Conservation (phyloP, 2,113 vertebrate species). For the Cephalopholis sonnerati region DNA sequence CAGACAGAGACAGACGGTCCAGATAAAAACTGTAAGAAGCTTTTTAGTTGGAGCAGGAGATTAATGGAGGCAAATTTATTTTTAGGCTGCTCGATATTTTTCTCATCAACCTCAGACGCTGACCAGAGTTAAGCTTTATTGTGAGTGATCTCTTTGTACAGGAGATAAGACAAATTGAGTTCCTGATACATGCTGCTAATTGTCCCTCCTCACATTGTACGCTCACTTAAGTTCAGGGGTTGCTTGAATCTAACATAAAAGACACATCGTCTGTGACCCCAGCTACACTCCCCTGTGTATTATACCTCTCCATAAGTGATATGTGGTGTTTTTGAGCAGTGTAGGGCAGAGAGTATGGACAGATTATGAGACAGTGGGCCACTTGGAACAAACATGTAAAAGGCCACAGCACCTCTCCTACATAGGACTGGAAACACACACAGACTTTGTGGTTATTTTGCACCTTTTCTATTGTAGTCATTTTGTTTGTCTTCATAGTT, state of each 20-base stretch:
- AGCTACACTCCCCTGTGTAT: conserved; percentile 2
- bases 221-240: not conserved
- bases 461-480: too few species aligned
- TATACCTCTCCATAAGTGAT: not conserved
- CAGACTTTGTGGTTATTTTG: too few species aligned
- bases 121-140: conserved; percentile 21
- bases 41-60: conserved; percentile 52
- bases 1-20: conserved; percentile 37
- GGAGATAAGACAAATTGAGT: conserved; percentile 31
- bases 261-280: conserved; percentile 20
- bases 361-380: too few species aligned
- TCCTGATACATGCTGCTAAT: conserved; percentile 15
- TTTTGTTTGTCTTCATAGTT: too few species aligned
- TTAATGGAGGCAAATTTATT: conserved; percentile 57
- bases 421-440: too few species aligned
- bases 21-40: conserved; percentile 54
- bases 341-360: not conserved
- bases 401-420: too few species aligned
- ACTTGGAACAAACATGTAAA: too few species aligned
- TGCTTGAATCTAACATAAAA: not conserved
- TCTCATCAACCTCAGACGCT: conserved; percentile 28
- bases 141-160: conserved; percentile 11
- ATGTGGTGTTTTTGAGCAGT: not conserved
- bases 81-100: conserved; percentile 39
- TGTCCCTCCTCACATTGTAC: not conserved